Percentiles rank a stretch among this genome's conserved stretches.
phyloP scores from a whole-genome alignment of 2,113 vertebrate species.

The Sinosuthora webbiana region DNA sequence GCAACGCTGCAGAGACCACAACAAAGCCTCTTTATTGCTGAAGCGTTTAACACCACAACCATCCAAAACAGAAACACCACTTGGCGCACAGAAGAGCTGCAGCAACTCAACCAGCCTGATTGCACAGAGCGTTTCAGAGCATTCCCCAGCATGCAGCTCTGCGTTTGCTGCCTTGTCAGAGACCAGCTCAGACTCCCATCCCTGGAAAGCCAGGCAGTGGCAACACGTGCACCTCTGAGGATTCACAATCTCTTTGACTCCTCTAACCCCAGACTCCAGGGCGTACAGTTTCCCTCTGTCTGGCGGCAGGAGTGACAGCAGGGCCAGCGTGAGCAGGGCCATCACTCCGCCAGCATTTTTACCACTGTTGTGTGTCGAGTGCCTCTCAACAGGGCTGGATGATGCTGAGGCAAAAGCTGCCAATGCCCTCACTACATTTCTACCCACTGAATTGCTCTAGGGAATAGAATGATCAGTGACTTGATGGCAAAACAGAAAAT shows the following conservation, averaged over 20 bases:
- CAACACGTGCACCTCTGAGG: background rate
- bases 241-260: constrained; percentile 27
- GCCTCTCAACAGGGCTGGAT: constrained; percentile 47
- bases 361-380: background rate
- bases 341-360: constrained; percentile 17
- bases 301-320: background rate
- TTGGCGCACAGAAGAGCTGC: constrained; percentile 21
- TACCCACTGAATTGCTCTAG: background rate
- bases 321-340: background rate
- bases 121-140: background rate
- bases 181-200: background rate
- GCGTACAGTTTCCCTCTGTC: background rate
- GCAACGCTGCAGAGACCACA: constrained; percentile 44
- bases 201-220: background rate
- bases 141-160: constrained; percentile 3
- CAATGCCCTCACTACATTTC: background rate
- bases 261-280: background rate
- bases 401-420: constrained; percentile 2
- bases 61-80: constrained; percentile 35
- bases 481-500: background rate
- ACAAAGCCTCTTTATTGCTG: constrained; percentile 50
- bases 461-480: background rate
- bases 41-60: constrained; percentile 14
- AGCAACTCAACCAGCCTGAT: background rate
- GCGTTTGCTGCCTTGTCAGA: constrained; percentile 21